phyloP scores from a whole-genome alignment of 2,113 vertebrate species.

The Psettodes erumei region DNA sequence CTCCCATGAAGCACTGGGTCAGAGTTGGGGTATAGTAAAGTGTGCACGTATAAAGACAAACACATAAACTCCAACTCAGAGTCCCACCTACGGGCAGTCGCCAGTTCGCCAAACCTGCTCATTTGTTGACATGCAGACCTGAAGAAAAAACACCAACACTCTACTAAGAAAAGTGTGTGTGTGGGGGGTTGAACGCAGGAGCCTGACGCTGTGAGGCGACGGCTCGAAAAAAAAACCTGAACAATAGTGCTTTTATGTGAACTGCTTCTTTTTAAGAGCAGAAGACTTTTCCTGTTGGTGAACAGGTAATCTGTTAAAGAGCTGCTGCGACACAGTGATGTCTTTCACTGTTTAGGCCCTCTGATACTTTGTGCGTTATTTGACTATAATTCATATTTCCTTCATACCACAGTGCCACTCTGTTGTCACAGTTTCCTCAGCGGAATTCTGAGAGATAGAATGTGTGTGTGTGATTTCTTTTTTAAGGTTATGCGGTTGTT shows the following conservation, averaged over 20 bases:
- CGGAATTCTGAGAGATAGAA: no score
- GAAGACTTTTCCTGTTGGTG: not conserved
- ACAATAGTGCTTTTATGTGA: slow-evolving; percentile 11
- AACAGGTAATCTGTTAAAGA: not conserved
- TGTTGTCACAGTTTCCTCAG: not conserved
- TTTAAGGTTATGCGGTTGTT: not conserved
- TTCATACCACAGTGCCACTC: not conserved
- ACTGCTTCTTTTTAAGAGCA: not conserved
- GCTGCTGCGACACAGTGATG: not conserved
- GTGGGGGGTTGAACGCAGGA: not conserved
- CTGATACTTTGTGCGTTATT: not conserved
- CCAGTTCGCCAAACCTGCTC: slow-evolving; percentile 18
- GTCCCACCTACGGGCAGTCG: not conserved
- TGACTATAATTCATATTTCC: not conserved
- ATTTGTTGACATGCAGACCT: slow-evolving; percentile 1
- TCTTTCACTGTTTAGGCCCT: not conserved
- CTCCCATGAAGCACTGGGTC: not conserved
- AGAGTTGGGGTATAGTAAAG: not conserved
- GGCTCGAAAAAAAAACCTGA: not conserved
- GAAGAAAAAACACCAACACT: not conserved
- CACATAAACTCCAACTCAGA: not conserved
- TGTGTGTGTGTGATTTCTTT: not conserved
- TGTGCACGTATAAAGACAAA: not conserved
- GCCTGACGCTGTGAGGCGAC: not conserved
- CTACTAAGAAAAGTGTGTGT: not conserved